Conservation (phyloP, 2,797 vertebrate species). For the Pelochelys cantorii region DNA sequence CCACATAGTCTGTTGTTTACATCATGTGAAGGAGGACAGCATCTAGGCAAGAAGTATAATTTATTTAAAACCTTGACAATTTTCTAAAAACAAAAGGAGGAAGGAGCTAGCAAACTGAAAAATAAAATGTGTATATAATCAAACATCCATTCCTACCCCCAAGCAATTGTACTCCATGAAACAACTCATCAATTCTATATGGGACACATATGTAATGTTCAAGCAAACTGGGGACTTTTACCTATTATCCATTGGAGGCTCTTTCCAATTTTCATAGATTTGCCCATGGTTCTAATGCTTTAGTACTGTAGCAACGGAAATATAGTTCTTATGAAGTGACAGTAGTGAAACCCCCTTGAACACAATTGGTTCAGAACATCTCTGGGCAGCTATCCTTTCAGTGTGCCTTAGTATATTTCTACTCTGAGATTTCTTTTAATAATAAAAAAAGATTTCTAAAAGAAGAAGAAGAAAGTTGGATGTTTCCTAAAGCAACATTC, state of each 20-base stretch:
- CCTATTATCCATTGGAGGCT: constrained; percentile 7
- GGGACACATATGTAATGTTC: neutral
- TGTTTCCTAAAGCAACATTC: constrained; percentile 80
- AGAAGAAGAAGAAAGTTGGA: constrained; percentile 67
- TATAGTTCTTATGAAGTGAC: constrained; percentile 46
- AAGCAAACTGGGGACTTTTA: neutral
- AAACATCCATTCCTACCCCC: neutral
- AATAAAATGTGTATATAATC: neutral
- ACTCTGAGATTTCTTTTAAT: constrained; percentile 75
- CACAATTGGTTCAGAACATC: constrained; percentile 55
- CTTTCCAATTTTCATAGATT: constrained; percentile 33
- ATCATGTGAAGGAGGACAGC: neutral
- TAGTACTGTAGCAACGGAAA: constrained; percentile 4
- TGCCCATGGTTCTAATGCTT: constrained; percentile 44
- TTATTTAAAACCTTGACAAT: neutral
- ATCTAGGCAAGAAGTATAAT: neutral
- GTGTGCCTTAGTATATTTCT: constrained; percentile 68
- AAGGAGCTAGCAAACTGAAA: neutral
- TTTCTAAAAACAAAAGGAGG: neutral
- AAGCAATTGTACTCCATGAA: neutral
- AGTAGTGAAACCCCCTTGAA: constrained; percentile 46
- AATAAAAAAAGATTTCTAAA: constrained; percentile 59
- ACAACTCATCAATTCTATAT: neutral
- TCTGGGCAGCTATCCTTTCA: constrained; percentile 68
- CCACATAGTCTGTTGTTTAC: neutral